Conservation (phyloP, 2,797 vertebrate species). For the Acanthornis magna region DNA sequence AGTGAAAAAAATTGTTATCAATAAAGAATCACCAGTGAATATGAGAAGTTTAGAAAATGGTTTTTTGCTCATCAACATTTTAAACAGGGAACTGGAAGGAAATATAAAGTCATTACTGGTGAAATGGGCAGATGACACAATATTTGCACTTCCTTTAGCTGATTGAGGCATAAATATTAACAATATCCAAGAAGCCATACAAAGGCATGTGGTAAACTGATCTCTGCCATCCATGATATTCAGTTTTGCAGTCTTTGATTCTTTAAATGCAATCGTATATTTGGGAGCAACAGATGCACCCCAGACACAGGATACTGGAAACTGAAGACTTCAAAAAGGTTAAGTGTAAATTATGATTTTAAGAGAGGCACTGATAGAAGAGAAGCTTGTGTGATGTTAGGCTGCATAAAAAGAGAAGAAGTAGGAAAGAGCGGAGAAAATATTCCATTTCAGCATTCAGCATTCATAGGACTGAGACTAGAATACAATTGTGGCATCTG, state of each 20-base stretch:
- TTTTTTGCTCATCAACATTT: neutral
- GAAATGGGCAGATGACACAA: neutral
- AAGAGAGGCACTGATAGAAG: neutral
- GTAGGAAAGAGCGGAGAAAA: neutral
- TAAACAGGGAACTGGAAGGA: neutral
- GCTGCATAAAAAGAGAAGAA: neutral
- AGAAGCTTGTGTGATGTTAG: neutral
- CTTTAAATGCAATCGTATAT: neutral
- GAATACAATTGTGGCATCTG: slow-evolving; percentile 28
- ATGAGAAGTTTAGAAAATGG: neutral
- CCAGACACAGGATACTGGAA: neutral
- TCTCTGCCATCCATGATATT: neutral
- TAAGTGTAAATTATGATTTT: neutral
- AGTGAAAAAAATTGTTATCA: neutral
- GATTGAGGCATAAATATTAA: neutral
- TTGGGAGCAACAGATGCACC: neutral
- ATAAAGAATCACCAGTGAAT: neutral
- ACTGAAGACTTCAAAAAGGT: neutral
- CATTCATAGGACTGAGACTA: neutral
- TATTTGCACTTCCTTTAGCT: neutral
- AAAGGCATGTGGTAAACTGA: neutral
- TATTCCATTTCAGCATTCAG: slow-evolving; percentile 1
- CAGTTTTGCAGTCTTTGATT: neutral
- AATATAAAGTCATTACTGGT: neutral
- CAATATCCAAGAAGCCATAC: neutral